Base-by-base conservation (phyloP, 1,140 invertebrate genomes). In the Zaprionus taronus region DNA sequence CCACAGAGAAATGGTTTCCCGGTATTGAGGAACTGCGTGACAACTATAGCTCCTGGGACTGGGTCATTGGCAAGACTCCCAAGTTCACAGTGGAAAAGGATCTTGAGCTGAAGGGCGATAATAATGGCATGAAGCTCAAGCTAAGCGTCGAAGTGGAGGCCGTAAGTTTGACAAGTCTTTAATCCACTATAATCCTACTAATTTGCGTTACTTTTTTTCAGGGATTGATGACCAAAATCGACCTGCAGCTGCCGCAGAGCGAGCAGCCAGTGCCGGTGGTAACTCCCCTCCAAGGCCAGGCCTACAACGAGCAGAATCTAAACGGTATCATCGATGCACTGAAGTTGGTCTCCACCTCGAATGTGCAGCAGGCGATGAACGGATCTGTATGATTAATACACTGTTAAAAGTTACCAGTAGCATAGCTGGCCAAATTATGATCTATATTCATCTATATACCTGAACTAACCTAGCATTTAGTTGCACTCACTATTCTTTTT, bases 1-100 rank as follows among this genome's bases (percentile, higher is more conserved):
- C 97, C 12, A 96, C 95, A 0, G 96, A 98, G 79, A 95, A 96
- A 60, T 97, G 96, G 95, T 98, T 97, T 92, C 97, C 97, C 92
- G 97, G 97, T 81, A 94, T 98, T 12, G 93, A 91, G 2, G 94
- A 94, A 53, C 94, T 97, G 67, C 94, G 94, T 49, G 91, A 94
- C 49, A 95, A 96, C 70, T 95, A 98, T 26, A 90, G 93, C 71
- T 96, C 95, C 15, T 99, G 98, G 97, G 95, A 97, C 57, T 99
- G 97, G 98, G 95, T 95, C 61, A 98, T 95, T 93, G 98, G 97
- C n/a, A 96, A 95, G 91, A 97, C 97, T 1, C 98, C 98, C 1
- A 95, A 95, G 81, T 99, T 99, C 92, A 95, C 94, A 1, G 95
- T 97, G 5, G 81, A 92, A 53, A 93, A 93, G 36, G 91, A 92